These are phyloP conservation scores for Scolanthus callimorphus DNA, from an alignment of 92 coral and sea anemone genomes.

Conservation along the genomic window DNA sequence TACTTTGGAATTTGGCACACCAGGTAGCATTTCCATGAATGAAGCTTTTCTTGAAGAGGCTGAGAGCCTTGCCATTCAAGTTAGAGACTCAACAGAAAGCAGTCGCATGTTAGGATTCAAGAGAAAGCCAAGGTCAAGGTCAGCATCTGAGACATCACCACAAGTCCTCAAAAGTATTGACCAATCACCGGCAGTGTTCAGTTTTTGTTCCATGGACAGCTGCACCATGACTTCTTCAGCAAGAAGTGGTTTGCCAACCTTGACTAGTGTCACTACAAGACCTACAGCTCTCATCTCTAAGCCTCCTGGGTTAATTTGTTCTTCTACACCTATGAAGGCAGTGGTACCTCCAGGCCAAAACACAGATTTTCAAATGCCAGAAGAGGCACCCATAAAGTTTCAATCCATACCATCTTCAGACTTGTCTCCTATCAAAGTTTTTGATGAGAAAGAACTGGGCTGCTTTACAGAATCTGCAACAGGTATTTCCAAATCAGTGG, in stretches of 20 bases:
- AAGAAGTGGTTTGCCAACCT: slow-evolving; percentile 13
- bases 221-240: slow-evolving; percentile 45
- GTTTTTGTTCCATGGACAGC: slow-evolving; percentile 36
- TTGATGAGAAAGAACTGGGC: neutral
- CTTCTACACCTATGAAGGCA: slow-evolving; percentile 4
- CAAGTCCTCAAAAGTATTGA: slow-evolving; percentile 34
- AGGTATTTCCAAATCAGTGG: neutral
- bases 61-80: slow-evolving; percentile 53
- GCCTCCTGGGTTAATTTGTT: slow-evolving; percentile 25
- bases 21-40: slow-evolving; percentile 17
- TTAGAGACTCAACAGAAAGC: slow-evolving; percentile 46
- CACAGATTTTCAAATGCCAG: neutral
- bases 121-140: slow-evolving; percentile 34
- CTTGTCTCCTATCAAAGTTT: neutral
- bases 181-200: slow-evolving; percentile 38
- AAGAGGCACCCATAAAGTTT: too few species aligned
- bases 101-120: slow-evolving; percentile 49
- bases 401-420: neutral
- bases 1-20: slow-evolving; percentile 9
- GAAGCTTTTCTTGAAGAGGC: slow-evolving; percentile 48
- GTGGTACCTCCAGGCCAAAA: too few species aligned
- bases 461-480: neutral
- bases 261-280: slow-evolving; percentile 15
- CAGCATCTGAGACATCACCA: slow-evolving; percentile 34
- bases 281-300: slow-evolving; percentile 5